Evolutionary conservation across 2,888 invertebrate genomes (phyloP).

Genomic region (Plagiodera versicolora): DNA sequence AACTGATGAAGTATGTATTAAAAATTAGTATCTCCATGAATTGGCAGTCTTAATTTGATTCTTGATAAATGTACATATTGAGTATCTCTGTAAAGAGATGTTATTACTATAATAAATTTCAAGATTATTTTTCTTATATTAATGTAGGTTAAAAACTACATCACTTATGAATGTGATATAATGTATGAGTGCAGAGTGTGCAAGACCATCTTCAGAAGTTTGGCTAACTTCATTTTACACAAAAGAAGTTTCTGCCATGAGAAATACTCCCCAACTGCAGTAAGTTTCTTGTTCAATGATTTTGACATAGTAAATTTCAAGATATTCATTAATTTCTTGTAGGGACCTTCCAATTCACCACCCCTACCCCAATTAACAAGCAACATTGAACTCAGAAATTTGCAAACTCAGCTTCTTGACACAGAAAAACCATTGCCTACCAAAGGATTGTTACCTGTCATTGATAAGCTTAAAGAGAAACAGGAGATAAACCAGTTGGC

Average conservation of each 20-base stretch:
- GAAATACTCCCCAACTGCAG: slow-evolving; percentile 51
- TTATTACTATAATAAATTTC: too few relatives aligned
- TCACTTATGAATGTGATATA: slow-evolving; percentile 83
- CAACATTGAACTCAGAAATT: neutral
- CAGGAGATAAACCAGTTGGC: slow-evolving; percentile 41
- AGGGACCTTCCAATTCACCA: slow-evolving; percentile 18
- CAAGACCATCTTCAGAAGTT: slow-evolving; percentile 80
- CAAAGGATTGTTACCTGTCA: slow-evolving; percentile 29
- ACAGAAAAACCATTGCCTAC: neutral
- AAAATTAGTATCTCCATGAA: neutral
- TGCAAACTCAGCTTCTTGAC: slow-evolving; percentile 1
- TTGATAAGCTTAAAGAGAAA: slow-evolving; percentile 42
- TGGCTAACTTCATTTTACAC: slow-evolving; percentile 87
- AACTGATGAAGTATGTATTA: slow-evolving; percentile 67
- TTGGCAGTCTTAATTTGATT: too few relatives aligned
- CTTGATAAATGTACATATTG: too few relatives aligned
- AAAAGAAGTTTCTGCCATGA: slow-evolving; percentile 80
- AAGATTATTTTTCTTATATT: too few relatives aligned
- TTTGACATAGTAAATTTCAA: too few relatives aligned
- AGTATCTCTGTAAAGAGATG: too few relatives aligned
- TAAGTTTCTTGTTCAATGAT: slow-evolving; percentile 3
- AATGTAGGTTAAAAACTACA: slow-evolving; percentile 73
- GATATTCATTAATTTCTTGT: too few relatives aligned
- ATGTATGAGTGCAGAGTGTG: slow-evolving; percentile 90
- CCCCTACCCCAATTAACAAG: slow-evolving; percentile 12